phyloP scores from a whole-genome alignment of 2,888 invertebrate species.

The Drosophila nigricruria region DNA sequence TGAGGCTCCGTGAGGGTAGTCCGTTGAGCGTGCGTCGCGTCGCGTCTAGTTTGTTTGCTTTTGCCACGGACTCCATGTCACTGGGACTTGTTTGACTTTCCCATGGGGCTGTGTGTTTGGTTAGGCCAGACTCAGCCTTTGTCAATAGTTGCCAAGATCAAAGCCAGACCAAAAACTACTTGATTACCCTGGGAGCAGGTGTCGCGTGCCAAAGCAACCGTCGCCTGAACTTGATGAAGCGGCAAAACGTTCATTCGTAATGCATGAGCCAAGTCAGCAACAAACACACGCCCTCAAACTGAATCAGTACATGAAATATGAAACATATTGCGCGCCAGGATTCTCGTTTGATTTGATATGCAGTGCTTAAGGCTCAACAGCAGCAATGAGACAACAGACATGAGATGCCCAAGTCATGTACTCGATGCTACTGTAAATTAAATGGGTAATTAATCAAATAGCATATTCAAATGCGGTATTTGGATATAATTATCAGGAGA shows the following conservation, averaged over 20 bases:
- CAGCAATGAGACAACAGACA: not conserved
- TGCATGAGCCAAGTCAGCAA: slow-evolving; percentile 29
- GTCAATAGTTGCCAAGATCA: slow-evolving; percentile 75
- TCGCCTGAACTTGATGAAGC: slow-evolving; percentile 26
- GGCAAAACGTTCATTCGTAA: slow-evolving; percentile 46
- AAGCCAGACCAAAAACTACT: slow-evolving; percentile 56
- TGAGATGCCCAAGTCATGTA: not conserved
- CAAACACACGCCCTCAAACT: not conserved
- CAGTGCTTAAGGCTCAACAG: slow-evolving; percentile 7
- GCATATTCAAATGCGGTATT: not conserved
- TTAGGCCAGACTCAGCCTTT: slow-evolving; percentile 51
- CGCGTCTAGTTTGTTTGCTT: slow-evolving; percentile 54
- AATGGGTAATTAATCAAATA: not conserved
- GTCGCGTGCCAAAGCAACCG: slow-evolving; percentile 29
- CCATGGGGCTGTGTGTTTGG: slow-evolving; percentile 62
- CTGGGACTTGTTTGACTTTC: slow-evolving; percentile 64
- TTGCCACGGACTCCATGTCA: slow-evolving; percentile 40
- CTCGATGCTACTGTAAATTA: too few relatives aligned
- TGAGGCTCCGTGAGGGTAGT: slow-evolving; percentile 13
- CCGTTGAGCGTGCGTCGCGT: slow-evolving; percentile 37
- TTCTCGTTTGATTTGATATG: slow-evolving; percentile 29
- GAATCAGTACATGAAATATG: slow-evolving; percentile 25
- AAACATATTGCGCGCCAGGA: not conserved
- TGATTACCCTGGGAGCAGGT: slow-evolving; percentile 38
- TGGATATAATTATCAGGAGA: not conserved